Base-by-base conservation (phyloP, 92 coral and sea anemone species). In the Meandrina meandrites region DNA sequence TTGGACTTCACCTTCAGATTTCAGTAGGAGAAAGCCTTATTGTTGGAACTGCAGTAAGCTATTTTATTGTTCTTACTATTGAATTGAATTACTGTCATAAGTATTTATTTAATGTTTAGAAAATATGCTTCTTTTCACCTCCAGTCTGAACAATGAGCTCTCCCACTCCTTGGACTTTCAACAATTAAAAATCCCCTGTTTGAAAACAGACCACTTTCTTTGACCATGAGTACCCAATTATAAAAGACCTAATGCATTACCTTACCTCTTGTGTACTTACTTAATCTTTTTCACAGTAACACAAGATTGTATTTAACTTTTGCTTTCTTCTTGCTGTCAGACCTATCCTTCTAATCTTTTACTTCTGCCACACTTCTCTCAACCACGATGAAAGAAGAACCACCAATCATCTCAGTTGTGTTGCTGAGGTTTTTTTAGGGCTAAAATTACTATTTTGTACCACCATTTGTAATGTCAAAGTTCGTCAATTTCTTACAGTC, bases 1-100 rank as follows among this genome's bases (percentile, higher is more conserved):
- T 97, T 84, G 98, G 97, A 32, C 92, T 97, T 54, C 98, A 93
- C 69, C 81, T 97, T 71, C 99, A 94, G 87, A 93, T 97, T 36
- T 95, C 98, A 16, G 95, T 97, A 70, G 99, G 99, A 30, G 99
- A 97, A 42, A 89, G 94, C 24, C 90, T 97, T 58, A 89, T 97
- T 42, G 93, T 97, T 71, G 99, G 97, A 60, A 91, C 94, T 60
- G 99, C 95, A 50, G 99, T 97, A 88, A 90, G 89, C 57, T 37
- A 1, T 35, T 22, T 37, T 34, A 11, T 24, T 35, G 4, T 32
- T 57, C 1, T 19, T n/a, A n/a, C n/a, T n/a, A n/a, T n/a, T n/a
- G n/a, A n/a, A 40, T 40, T 40, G 45, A 40, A 40, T 12, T 48
- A 7, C 53, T 48, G 1, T 3, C 48, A 3, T 45, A 45, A 45